Base-by-base conservation (phyloP, 2,113 vertebrate genomes). In the Centrocercus urophasianus region DNA sequence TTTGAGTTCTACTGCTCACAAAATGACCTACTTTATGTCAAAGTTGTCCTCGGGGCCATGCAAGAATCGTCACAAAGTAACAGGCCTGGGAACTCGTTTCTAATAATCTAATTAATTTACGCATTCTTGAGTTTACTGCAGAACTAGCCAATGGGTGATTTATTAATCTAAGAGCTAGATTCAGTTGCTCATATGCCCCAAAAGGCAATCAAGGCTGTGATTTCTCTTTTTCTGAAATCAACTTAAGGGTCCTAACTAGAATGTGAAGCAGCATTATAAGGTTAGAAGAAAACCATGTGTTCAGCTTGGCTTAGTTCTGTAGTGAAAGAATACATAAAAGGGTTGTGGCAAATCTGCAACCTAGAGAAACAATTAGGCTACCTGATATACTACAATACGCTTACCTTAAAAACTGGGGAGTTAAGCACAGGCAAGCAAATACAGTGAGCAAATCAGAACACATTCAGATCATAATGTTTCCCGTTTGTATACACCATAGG, bases 101-200 rank as follows among this genome's bases (percentile, higher is more conserved):
- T 81, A 90, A 93, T 92, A 90, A 95, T 93, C 84, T 94, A 96
- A 97, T 96, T 96, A 95, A 94, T 90, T 89, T 88, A 95, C 88
- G 89, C 83, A 93, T 83, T 93, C 59, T 88, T 84, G 86, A 79
- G 78, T 84, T 95, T 88, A 93, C 73, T 83, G 89, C 1, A 6
- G 71, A 93, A 91, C 54, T 73, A 84, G 93, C 92, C 81, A 87
- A 94, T 80, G 88, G 91, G 83, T 75, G 88, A 94, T 93, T 88
- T 76, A 89, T 93, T 95, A 95, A 93, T 93, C 78, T 86, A 70
- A 93, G 63, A 93, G 64, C 42, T 79, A 67, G 80, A 89, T 94
- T 92, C 52, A 66, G 74, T 45, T 84, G 40, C 40, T 83, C n/a
- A 71, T 10, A 36, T 71, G 66, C 40, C 88, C 66, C 19, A 13